Percentiles rank a stretch among this genome's conserved stretches.
phyloP scores from a whole-genome alignment of 2,113 vertebrate species.

The Sitta europaea region DNA sequence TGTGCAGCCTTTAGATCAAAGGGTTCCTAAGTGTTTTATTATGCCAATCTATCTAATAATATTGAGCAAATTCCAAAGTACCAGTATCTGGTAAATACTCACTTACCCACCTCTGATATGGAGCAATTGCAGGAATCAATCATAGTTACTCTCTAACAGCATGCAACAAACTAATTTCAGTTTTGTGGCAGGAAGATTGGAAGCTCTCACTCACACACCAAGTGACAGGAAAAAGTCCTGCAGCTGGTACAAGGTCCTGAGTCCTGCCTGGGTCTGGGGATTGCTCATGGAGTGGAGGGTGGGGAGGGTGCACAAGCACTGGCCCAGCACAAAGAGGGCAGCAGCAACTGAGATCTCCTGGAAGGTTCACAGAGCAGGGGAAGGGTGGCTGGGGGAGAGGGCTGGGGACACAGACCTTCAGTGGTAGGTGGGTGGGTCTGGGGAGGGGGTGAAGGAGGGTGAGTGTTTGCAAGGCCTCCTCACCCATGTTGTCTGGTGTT shows the following conservation, averaged over 20 bases:
- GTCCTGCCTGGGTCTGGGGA: background rate
- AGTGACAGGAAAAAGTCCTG: background rate
- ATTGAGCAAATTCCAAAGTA: constrained; percentile 55
- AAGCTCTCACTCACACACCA: background rate
- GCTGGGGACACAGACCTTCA: background rate
- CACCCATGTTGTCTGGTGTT: background rate
- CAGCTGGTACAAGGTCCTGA: background rate
- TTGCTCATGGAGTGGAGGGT: background rate
- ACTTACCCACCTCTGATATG: constrained; percentile 8
- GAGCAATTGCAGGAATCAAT: constrained; percentile 2
- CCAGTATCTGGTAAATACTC: constrained; percentile 28
- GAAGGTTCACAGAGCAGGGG: background rate
- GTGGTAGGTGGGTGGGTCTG: background rate
- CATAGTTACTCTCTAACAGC: background rate
- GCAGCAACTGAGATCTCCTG: background rate
- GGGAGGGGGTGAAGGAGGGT: background rate
- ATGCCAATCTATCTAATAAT: background rate
- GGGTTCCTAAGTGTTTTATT: constrained; percentile 20
- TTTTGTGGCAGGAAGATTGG: background rate
- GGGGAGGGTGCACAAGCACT: background rate
- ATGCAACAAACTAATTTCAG: background rate
- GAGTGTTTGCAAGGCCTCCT: background rate
- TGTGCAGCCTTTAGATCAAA: background rate
- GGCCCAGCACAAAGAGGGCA: background rate
- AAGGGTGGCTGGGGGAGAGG: background rate